Conservation (phyloP, 2,113 vertebrate species). For the Microcebus ravelobensis region DNA sequence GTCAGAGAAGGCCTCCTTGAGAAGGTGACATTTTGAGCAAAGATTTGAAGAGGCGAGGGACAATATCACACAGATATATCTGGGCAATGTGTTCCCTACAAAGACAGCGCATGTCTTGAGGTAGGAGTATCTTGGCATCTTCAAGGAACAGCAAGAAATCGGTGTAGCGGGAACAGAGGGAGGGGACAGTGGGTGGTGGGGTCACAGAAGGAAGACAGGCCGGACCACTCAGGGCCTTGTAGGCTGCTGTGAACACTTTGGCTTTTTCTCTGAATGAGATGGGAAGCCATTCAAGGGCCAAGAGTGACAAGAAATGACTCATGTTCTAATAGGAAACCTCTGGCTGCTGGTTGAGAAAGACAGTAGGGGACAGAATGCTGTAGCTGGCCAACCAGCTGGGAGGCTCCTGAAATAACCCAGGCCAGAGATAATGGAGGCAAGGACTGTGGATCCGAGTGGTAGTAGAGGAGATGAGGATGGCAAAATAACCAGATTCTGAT, state of each 20-base stretch:
- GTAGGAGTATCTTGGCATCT: neutral
- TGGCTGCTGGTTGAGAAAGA: neutral
- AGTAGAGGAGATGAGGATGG: neutral
- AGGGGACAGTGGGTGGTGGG: neutral
- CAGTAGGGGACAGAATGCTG: neutral
- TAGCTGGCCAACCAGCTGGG: neutral
- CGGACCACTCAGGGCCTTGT: neutral
- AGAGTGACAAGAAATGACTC: neutral
- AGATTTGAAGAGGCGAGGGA: neutral
- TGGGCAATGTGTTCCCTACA: neutral
- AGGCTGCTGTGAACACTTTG: neutral
- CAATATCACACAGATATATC: neutral
- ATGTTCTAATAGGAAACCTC: neutral
- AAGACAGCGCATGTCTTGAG: neutral
- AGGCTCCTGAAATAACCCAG: neutral
- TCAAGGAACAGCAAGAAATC: neutral
- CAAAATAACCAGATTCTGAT: neutral
- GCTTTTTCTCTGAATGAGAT: constrained; percentile 13
- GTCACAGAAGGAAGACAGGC: neutral
- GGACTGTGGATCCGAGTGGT: neutral
- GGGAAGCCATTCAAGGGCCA: neutral
- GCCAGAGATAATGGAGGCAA: neutral
- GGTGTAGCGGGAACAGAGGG: neutral
- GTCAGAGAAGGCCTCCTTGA: neutral
- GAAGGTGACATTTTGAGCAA: neutral